These are phyloP conservation scores for Oostethus manadensis DNA, from an alignment of 2,113 vertebrate genomes.

Conservation along the genomic window DNA sequence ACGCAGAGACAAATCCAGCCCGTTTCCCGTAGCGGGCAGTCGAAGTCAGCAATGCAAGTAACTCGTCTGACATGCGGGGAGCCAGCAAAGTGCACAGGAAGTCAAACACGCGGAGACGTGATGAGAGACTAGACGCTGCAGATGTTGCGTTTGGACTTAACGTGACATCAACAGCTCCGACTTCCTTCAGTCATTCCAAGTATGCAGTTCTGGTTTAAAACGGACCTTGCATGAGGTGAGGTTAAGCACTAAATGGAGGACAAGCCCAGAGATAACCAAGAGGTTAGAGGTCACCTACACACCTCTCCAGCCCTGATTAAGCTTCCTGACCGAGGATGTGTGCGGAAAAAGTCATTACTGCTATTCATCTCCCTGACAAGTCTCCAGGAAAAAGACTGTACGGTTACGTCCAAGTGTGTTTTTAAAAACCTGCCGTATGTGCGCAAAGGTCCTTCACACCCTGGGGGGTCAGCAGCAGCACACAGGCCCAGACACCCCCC, in stretches of 20 bases:
- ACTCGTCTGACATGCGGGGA: background rate
- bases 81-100: slow-evolving; percentile 4
- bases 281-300: slow-evolving; percentile 48
- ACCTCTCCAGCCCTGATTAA: slow-evolving; percentile 48
- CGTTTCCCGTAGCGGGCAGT: no score
- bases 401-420: slow-evolving; percentile 25
- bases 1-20: no score
- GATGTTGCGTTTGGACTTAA: background rate
- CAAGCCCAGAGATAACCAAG: slow-evolving; percentile 35
- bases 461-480: slow-evolving; percentile 29
- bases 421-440: slow-evolving; percentile 32
- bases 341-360: slow-evolving; percentile 18
- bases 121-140: slow-evolving; percentile 4
- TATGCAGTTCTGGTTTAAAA: background rate
- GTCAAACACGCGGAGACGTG: background rate
- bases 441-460: slow-evolving; percentile 43
- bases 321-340: slow-evolving; percentile 38
- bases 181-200: background rate
- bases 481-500: slow-evolving; percentile 20
- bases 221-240: background rate
- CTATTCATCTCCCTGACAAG: slow-evolving; percentile 2
- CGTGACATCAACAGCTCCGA: background rate
- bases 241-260: slow-evolving; percentile 38
- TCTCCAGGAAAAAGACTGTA: background rate
- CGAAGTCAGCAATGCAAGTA: background rate